Percentiles rank a stretch among this genome's conserved stretches.
Evolutionary conservation across 2,113 vertebrate species (phyloP).

Genomic region (Lagopus muta): DNA sequence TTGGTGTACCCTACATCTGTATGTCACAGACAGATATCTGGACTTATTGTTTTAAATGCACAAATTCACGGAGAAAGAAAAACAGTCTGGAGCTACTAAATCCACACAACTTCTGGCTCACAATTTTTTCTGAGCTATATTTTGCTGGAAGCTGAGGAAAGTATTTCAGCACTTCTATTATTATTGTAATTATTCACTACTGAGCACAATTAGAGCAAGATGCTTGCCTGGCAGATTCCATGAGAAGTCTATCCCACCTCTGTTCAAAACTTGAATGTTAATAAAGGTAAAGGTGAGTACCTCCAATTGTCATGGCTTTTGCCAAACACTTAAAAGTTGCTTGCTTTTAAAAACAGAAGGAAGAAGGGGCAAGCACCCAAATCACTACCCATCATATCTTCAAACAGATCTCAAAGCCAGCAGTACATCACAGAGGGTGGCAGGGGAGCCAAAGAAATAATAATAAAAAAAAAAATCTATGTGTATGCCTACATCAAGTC

Average conservation of each 20-base stretch:
- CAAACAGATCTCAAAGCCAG: background rate
- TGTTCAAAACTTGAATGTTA: background rate
- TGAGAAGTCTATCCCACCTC: background rate
- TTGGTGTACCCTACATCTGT: background rate
- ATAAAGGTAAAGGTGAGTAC: background rate
- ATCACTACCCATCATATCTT: background rate
- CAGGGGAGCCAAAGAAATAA: background rate
- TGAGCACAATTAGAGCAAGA: background rate
- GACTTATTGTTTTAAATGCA: fast-evolving
- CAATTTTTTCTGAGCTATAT: background rate
- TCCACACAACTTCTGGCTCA: background rate
- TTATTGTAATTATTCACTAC: background rate
- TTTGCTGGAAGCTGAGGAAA: background rate
- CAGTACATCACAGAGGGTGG: background rate
- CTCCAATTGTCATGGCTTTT: background rate
- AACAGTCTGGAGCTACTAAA: background rate
- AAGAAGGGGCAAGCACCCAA: background rate
- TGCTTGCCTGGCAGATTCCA: background rate
- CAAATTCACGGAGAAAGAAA: background rate
- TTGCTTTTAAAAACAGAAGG: background rate
- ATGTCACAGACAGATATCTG: background rate
- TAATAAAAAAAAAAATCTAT: background rate
- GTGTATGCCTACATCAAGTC: background rate
- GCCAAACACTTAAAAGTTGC: background rate
- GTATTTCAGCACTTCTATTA: background rate